Evolutionary conservation across 2,888 invertebrate genomes (phyloP), one percentile per base, ranked within the genome.

Genomic region (Leptinotarsa rubiginosa): DNA sequence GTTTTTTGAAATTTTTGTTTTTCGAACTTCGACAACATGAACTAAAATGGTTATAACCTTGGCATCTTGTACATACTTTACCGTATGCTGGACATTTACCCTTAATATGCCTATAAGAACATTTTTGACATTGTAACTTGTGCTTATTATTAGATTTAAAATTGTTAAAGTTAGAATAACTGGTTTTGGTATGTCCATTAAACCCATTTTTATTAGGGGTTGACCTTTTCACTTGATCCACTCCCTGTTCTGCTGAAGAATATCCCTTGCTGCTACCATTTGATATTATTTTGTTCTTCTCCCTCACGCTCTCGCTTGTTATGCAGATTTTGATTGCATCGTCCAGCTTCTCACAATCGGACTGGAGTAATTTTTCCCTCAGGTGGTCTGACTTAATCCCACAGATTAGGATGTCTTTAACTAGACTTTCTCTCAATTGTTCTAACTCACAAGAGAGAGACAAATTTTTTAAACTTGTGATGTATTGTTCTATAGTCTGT

Each of bases 351-450:
- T 49, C 49, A 16, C 49, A 13, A 12, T 49, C 49, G 13, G 49
- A 49, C 49, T 70, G 68, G 0, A 81, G 67, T 20, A 79, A 69
- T 52, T 74, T 71, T 69, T 80, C 75, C 41, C 77, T 69, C 12
- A 79, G 18, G 50, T 71, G 59, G 41, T 72, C 64, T 2, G 66
- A 70, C 15, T 50, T 64, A n/a, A 76, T 25, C 4, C 76, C 76
- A 69, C 76, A 76, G 1, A 74, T 72, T 49, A 76, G 49, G 15
- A 75, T 62, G 52, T 72, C 72, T 41, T 67, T 74, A 12, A 72
- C 59, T 18, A 74, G 52, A 22, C 69, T 74, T 10, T 74, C 77
- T 66, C 54, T 62, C 18, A 74, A 31, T 10, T 54, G 25, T 22
- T 49, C 68, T 16, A 78, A 50, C 56, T 78, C 74, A 59, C 76